Evolutionary conservation across 2,797 vertebrate genomes (phyloP), one percentile per base, ranked within the genome.

Genomic region (Chromis chromis): DNA sequence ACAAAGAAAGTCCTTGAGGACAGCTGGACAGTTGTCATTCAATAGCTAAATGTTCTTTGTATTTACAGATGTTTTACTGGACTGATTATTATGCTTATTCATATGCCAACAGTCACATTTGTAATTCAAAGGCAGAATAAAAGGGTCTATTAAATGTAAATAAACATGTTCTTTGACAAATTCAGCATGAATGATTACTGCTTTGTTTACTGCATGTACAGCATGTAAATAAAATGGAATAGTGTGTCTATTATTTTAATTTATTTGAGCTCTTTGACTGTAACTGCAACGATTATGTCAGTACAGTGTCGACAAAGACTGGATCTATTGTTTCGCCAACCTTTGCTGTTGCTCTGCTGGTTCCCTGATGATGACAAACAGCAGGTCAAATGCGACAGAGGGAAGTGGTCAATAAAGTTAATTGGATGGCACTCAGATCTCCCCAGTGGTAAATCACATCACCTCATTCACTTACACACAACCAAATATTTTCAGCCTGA

Each of bases 91-190:
- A 7, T n/a, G 55, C n/a, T 48, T 55, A 73, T 83, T 83, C 57
- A 78, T 76, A 79, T 85, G 79, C 61, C 57, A 78, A 80, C 39
- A 52, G 27, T 10, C 46, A 60, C 31, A 59, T 79, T 54, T 46
- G 22, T 64, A 40, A 61, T 80, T 81, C 25, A 76, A 39, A 40
- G 24, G 17, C 13, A 36, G 59, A 79, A 79, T 22, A 58, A 79
- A 74, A 62, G 24, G 8, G 14, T 44, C 5, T 49, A 3, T 76
- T 78, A 21, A 52, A 58, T 56, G 14, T 39, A 3, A 73, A 58
- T 78, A 31, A 58, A n/a, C 44, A 61, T 9, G 21, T 40, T 11
- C 14, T 28, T 16, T 16, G 1, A 10, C 14, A 40, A 53, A 65
- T 59, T 70, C 5, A 5, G 6, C 3, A 0, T 54, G 22, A 48